Conservation (phyloP, 2,888 invertebrate genomes). For the Andrena trimmerana region DNA sequence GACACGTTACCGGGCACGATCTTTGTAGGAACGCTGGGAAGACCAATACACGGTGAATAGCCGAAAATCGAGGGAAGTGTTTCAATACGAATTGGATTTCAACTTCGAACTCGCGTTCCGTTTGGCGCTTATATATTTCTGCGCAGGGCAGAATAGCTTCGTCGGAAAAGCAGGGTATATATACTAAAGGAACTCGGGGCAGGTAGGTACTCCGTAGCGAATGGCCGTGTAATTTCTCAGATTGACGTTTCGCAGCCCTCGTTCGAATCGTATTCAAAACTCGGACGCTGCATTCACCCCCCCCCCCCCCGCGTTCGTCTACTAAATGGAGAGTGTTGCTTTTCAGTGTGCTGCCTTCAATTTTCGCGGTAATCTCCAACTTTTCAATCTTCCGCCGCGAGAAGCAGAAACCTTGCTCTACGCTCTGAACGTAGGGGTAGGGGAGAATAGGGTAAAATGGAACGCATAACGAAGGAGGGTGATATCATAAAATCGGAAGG, state of each 20-base stretch:
- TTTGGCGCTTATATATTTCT: conserved; percentile 12
- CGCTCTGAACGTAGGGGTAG: background rate
- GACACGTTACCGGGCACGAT: background rate
- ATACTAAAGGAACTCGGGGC: background rate
- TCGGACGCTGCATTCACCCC: background rate
- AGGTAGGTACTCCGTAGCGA: background rate
- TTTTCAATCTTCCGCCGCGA: background rate
- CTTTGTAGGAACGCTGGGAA: background rate
- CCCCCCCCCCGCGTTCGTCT: background rate
- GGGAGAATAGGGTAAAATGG: too few relatives aligned
- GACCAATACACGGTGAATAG: background rate
- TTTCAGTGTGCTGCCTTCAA: background rate
- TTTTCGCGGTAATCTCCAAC: conserved; percentile 2
- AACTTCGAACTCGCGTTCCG: background rate
- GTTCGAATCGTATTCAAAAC: conserved; percentile 2
- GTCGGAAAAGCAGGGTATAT: background rate
- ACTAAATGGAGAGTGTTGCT: background rate
- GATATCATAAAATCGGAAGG: too few relatives aligned
- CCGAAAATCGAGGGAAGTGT: background rate
- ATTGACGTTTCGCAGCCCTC: background rate
- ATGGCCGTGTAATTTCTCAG: conserved; percentile 18
- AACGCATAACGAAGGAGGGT: too few relatives aligned
- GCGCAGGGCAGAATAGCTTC: background rate
- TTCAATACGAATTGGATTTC: background rate
- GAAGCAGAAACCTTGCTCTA: background rate